phyloP scores from a whole-genome alignment of 2,113 vertebrate genomes.

The Colistium nudipinnis region DNA sequence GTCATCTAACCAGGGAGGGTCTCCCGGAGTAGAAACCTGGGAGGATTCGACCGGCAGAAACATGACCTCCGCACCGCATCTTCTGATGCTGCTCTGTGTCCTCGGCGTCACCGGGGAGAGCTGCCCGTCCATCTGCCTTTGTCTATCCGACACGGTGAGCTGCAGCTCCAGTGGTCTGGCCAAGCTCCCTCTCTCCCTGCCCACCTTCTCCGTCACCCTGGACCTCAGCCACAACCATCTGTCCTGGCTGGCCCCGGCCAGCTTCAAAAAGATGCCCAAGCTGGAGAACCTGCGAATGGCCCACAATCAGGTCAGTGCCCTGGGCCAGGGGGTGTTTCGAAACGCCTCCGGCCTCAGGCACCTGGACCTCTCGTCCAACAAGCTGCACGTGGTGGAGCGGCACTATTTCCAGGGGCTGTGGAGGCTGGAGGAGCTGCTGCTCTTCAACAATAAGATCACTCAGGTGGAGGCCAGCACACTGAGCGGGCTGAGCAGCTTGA shows the following conservation, averaged over 20 bases:
- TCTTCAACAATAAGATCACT: conserved; percentile 90
- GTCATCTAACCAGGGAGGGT: conserved; percentile 43
- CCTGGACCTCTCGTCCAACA: conserved; percentile 94
- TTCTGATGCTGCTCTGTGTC: conserved; percentile 42
- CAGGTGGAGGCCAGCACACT: conserved; percentile 85
- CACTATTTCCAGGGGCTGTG: conserved; percentile 87
- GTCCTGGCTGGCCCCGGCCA: conserved; percentile 79
- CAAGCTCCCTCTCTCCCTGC: conserved; percentile 82
- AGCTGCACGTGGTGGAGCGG: conserved; percentile 79
- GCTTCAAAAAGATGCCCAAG: conserved; percentile 81
- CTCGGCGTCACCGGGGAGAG: conserved; percentile 39
- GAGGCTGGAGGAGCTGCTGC: conserved; percentile 90
- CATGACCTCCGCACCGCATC: conserved; percentile 60
- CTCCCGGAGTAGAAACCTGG: conserved; percentile 23
- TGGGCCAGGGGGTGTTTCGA: conserved; percentile 82
- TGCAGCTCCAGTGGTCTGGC: conserved; percentile 85
- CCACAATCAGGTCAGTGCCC: conserved; percentile 85
- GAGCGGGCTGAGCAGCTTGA: conserved; percentile 81
- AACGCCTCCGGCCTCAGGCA: conserved; percentile 85
- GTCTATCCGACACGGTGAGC: conserved; percentile 90
- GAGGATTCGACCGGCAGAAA: conserved; percentile 27
- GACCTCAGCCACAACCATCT: conserved; percentile 93
- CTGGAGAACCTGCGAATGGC: conserved; percentile 87
- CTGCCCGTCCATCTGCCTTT: conserved; percentile 89
- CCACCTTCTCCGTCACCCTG: conserved; percentile 81